phyloP scores from a whole-genome alignment of 2,113 vertebrate species.

The Sinocyclocheilus maitianheensis region DNA sequence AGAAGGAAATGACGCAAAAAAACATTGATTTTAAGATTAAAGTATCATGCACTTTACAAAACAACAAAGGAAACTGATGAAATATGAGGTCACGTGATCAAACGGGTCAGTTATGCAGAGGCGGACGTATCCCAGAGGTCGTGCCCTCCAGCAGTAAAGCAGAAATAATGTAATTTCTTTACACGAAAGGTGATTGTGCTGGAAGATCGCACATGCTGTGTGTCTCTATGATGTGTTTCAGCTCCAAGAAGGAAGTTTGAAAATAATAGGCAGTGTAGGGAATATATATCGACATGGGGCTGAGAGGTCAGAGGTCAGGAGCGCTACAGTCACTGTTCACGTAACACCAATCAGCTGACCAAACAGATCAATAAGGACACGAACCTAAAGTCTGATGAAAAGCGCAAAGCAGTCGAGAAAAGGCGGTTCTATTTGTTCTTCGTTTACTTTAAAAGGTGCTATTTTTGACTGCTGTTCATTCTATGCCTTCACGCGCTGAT shows the following conservation, averaged over 20 bases:
- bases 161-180: background rate
- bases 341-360: constrained; percentile 60
- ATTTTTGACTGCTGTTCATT: too few relatives aligned
- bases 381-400: constrained; percentile 42
- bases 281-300: constrained; percentile 27
- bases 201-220: background rate
- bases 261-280: constrained; percentile 43
- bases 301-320: constrained; percentile 50
- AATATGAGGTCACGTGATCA: background rate
- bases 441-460: too few relatives aligned
- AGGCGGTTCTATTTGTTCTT: too few relatives aligned
- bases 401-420: constrained; percentile 26
- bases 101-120: background rate
- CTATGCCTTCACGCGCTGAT: background rate
- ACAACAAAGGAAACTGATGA: background rate
- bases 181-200: background rate
- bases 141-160: background rate
- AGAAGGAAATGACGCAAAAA: background rate
- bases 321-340: constrained; percentile 48
- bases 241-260: background rate
- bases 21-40: constrained; percentile 3
- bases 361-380: constrained; percentile 65
- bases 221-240: constrained; percentile 13
- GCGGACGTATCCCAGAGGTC: background rate
- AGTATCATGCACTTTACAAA: background rate